phyloP scores from a whole-genome alignment of 1,140 invertebrate genomes.

The Lepidurus arcticus region DNA sequence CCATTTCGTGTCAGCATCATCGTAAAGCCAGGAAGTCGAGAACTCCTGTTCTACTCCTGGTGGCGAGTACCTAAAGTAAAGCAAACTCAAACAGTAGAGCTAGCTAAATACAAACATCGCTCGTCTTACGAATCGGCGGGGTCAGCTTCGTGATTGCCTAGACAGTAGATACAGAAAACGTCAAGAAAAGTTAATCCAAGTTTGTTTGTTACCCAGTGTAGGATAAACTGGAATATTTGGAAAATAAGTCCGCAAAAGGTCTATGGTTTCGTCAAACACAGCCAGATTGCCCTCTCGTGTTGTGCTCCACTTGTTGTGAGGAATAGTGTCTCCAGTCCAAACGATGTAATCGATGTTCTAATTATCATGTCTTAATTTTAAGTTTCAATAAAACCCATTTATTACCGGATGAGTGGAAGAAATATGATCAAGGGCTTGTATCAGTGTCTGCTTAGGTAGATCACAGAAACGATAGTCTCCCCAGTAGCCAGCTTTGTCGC shows the following conservation, averaged over 20 bases:
- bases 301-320: conserved; percentile 77
- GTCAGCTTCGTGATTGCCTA: conserved; percentile 82
- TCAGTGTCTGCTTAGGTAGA: conserved; percentile 58
- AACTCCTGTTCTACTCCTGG: conserved; percentile 43
- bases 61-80: conserved; percentile 40
- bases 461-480: conserved; percentile 71
- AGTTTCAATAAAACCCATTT: conserved; percentile 24
- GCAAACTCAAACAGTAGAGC: background rate
- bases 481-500: conserved; percentile 64
- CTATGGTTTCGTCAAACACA: conserved; percentile 53
- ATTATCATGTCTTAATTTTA: background rate
- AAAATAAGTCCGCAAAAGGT: conserved; percentile 57
- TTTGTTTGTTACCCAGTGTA: conserved; percentile 46
- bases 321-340: conserved; percentile 77
- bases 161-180: background rate
- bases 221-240: conserved; percentile 60
- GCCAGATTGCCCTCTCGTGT: conserved; percentile 57
- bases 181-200: background rate
- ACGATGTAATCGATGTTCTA: conserved; percentile 66
- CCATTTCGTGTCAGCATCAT: conserved; percentile 59
- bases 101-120: background rate
- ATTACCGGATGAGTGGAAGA: conserved; percentile 48
- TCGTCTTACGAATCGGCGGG: conserved; percentile 70
- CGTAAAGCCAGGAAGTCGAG: conserved; percentile 57
- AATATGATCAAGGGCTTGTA: conserved; percentile 50